Base-by-base conservation (phyloP, 2,888 invertebrate genomes). In the Netelia fuscicornis region DNA sequence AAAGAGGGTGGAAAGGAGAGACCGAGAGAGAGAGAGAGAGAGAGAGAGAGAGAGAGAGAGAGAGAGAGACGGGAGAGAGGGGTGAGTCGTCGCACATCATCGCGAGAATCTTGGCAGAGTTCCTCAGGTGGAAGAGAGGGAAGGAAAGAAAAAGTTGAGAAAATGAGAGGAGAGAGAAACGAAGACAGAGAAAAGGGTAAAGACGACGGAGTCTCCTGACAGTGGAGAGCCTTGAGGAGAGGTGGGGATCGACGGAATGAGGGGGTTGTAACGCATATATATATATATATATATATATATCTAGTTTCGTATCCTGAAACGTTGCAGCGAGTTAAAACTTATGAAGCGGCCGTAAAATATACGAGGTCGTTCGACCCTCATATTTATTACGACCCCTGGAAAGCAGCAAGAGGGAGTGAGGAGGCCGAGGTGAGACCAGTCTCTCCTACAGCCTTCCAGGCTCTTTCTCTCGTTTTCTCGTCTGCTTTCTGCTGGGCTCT, bases 41-140 rank as follows among this genome's bases (percentile, higher is more conserved):
- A 25, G 25, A 2, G 76, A 86, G 81, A 85, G 78, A 78, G 89
- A 90, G 89, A 89, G 88, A 90, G 89, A 25, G 2, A 25, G 25
- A 25, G 25, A 2, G 76, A 86, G 81, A 85, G 78, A 78, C 30
- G 80, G 90, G 89, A 90, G 89, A 89, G 88, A 90, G 89, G 10
- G 72, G 72, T 88, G 91, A 92, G 91, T 91, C 92, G 88, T 93
- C 92, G 93, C 92, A 42, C 60, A 58, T 72, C 72, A 44, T 60
- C 20, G 72, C 23, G 23, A 72, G 44, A 30, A 30, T 60, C 60
- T 42, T 60, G 60, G 58, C 72, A 58, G 58, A 42, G 60, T 72
- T 72, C 58, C 44, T 72, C 72, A 72, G 72, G 58, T 60, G 44
- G 58, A 72, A 72, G 58, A 23, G 54, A 10, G 54, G 13, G 52